Evolutionary conservation across 2,113 vertebrate species (phyloP), one percentile per base, ranked within the genome.

Genomic region (Boleophthalmus pectinirostris): DNA sequence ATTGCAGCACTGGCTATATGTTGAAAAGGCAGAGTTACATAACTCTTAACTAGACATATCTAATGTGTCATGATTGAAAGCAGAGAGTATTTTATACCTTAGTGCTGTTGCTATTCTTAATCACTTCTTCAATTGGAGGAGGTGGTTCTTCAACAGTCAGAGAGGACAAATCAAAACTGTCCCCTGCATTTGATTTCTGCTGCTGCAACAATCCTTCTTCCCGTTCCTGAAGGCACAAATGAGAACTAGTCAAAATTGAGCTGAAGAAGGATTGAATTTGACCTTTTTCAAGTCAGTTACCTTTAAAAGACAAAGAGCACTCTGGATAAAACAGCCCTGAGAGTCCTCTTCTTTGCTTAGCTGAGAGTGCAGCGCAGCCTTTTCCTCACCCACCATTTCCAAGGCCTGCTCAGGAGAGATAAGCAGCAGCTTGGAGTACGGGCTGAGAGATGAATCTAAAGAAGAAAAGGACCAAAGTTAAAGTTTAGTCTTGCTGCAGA

Each of bases 391-490:
- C 75, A 99, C 88, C 46, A 98, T 84, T 72, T 83, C 90, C 85
- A 97, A 90, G 75, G 96, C 95, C 87, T 99, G 97, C 43, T 92
- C 87, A 35, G 92, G 93, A 13, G 97, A 96, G 49, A 96, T 96
- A 91, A 99, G 89, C 80, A 99, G 94, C 82, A 99, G 91, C 90
- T 99, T 99, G 64, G 97, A 99, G 89, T 96, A 98, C 29, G 95
- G 93, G 78, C 95, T 95, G 46, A 90, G 86, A 68, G 76, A 53
- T 15, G 76, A 57, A 57, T 94, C 93, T 94, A 47, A 24, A 2
- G 66, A 29, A 29, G 29, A 74, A 71, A 89, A 12, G 84, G 3
- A 75, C 18, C 3, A 12, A 64, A n/a, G 13, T 58, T 13, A 18
- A 3, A 0, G 15, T n/a, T 66, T 18, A 35, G 21, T 15, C 61